phyloP scores from a whole-genome alignment of 2,113 vertebrate species.

The Microcebus griseorufus region DNA sequence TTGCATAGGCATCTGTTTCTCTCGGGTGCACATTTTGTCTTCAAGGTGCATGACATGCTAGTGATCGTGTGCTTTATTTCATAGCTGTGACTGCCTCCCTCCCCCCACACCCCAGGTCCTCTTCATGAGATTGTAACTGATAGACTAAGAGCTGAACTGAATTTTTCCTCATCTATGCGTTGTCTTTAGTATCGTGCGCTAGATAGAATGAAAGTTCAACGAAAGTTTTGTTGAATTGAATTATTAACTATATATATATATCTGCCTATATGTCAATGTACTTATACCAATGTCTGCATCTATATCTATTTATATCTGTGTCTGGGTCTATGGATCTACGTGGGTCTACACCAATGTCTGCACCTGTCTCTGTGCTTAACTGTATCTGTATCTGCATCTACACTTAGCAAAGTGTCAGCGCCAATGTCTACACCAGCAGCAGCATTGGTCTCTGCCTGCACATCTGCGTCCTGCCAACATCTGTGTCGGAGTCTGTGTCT shows the following conservation, averaged over 20 bases:
- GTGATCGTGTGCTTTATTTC: not conserved
- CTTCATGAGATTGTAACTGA: not conserved
- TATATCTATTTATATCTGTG: not conserved
- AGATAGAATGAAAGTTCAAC: rapidly evolving
- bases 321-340: rapidly evolving
- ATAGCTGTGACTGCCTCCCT: not conserved
- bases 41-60: not conserved
- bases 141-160: rapidly evolving
- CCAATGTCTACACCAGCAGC: not conserved
- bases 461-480: too few relatives aligned
- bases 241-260: rapidly evolving
- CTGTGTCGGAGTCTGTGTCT: not conserved
- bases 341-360: not conserved
- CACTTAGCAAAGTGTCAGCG: too few relatives aligned
- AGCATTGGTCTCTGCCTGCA: too few relatives aligned
- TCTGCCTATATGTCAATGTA: too few relatives aligned
- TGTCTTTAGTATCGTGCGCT: too few relatives aligned
- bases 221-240: too few relatives aligned
- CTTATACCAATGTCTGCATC: not conserved
- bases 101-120: too few relatives aligned
- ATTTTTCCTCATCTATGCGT: rapidly evolving
- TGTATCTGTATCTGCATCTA: too few relatives aligned
- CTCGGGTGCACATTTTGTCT: not conserved
- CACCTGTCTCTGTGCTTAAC: rapidly evolving
- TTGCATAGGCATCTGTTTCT: too few relatives aligned